phyloP scores from a whole-genome alignment of 2,888 invertebrate species.

The Euclidia mi region DNA sequence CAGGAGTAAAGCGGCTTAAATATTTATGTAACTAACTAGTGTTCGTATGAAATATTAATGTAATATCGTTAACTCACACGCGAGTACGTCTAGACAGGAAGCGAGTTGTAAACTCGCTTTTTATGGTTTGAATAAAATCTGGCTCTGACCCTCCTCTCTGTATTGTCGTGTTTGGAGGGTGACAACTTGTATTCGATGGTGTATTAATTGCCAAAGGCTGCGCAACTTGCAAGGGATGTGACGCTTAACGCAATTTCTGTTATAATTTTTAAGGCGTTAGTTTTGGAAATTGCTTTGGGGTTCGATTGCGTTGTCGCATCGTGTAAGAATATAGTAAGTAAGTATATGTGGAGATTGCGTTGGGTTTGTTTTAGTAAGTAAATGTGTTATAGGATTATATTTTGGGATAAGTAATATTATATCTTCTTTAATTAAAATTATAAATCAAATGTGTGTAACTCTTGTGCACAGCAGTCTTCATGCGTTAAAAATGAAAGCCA shows the following conservation, averaged over 20 bases:
- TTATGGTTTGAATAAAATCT: constrained; percentile 72
- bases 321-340: not conserved
- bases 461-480: too few species aligned
- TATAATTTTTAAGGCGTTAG: constrained; percentile 11
- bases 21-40: constrained; percentile 61
- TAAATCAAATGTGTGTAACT: too few species aligned
- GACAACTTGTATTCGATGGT: constrained; percentile 55
- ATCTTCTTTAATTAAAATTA: too few species aligned
- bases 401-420: not conserved
- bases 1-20: constrained; percentile 51
- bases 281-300: constrained; percentile 4
- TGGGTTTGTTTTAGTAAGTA: too few species aligned
- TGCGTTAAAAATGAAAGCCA: not conserved
- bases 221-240: constrained; percentile 14
- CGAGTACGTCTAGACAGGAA: constrained; percentile 82
- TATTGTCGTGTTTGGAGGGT: constrained; percentile 49
- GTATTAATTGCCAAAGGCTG: constrained; percentile 51
- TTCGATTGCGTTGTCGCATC: not conserved
- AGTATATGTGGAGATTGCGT: too few species aligned
- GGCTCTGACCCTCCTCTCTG: constrained; percentile 45
- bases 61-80: constrained; percentile 71
- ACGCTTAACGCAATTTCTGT: constrained; percentile 5
- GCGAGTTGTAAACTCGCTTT: constrained; percentile 66
- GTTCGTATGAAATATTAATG: constrained; percentile 73
- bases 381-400: not conserved